Base-by-base conservation (phyloP, 2,797 vertebrate genomes). In the Carapus acus region DNA sequence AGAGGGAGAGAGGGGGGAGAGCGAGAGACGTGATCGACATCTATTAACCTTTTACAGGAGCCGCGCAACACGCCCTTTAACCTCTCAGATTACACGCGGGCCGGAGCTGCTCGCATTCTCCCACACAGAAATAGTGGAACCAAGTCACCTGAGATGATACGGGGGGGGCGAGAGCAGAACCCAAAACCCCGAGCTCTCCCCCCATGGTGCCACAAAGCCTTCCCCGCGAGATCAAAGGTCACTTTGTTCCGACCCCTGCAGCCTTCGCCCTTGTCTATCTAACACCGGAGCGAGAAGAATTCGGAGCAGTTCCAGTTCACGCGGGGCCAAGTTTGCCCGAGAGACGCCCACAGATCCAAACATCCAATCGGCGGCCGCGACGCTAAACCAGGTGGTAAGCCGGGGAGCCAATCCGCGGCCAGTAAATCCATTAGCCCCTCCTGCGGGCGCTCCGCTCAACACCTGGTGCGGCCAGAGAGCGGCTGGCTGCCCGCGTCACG, bases 401-500 rank as follows among this genome's bases (percentile, higher is more conserved):
- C n/a, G n/a, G n/a, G 37, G 53, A 65, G 33, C 83, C 84, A 83
- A 85, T 84, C 69, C 57, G 45, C 62, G 58, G 24, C 54, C 67
- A 20, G 59, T 34, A 66, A 48, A 69, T 21, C 68, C 43, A 42
- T 54, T 62, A 69, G 77, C 80, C 78, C 81, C 80, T 79, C 83
- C 82, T 77, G 61, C 18, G 48, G 43, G 76, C 55, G 71, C 71
- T 74, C 77, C 74, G 81, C 81, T 76, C 78, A 77, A 77, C 80
- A 84, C 79, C 78, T 79, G 73, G 70, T 61, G 56, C 56, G 34
- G 67, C 60, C 64, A 66, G 58, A 81, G 74, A 77, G 79, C 73
- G 75, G 67, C 71, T 74, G 73, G n/a, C n/a, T 74, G 73, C 73
- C 71, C 65, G 64, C 76, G 73, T 83, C 80, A 86, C 83, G 67